A percentile compares a stretch with the other conserved stretches of the same genome.
phyloP scores from a whole-genome alignment of 2,113 vertebrate genomes.

The Solenodon paradoxus region DNA sequence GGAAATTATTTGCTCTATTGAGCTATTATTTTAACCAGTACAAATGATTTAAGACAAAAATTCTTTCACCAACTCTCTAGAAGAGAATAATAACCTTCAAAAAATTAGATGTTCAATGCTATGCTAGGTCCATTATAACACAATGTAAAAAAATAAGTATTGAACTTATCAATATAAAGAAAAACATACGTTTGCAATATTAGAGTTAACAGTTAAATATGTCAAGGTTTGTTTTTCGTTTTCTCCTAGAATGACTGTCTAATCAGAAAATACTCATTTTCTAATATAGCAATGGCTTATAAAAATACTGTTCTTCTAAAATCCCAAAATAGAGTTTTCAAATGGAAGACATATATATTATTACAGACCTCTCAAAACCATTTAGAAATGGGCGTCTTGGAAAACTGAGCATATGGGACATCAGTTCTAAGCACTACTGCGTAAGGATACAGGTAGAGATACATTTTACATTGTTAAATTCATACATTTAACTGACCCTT shows the following conservation, averaged over 20 bases:
- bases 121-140: neutral
- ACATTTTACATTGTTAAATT: neutral
- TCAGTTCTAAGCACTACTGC: neutral
- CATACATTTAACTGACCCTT: neutral
- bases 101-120: neutral
- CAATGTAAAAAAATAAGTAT: neutral
- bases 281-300: neutral
- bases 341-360: neutral
- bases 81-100: neutral
- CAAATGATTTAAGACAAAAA: neutral
- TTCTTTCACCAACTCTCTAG: neutral
- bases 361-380: neutral
- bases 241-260: neutral
- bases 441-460: neutral
- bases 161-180: neutral
- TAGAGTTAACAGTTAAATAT: neutral
- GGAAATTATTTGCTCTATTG: neutral
- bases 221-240: neutral
- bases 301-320: conserved; percentile 12
- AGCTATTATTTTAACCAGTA: neutral
- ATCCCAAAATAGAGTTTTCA: neutral
- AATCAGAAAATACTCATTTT: neutral
- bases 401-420: neutral
- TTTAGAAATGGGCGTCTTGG: neutral
- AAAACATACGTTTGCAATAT: neutral